Base-by-base conservation (phyloP, 2,797 vertebrate species). In the Orientallactaga sibirica region DNA sequence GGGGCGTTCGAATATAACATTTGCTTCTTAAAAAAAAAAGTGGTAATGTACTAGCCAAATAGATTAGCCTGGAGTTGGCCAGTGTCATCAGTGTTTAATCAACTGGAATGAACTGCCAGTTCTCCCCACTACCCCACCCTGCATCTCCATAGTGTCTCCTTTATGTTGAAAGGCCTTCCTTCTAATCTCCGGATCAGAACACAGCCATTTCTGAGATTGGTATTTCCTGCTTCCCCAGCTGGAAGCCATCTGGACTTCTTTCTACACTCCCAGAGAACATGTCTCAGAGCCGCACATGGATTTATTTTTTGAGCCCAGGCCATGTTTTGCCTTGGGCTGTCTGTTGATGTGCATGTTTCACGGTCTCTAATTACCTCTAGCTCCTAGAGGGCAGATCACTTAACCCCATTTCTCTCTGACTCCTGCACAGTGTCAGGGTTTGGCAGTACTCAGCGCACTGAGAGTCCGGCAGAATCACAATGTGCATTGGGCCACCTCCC, bases 161-260 rank as follows among this genome's bases (percentile, higher is more conserved):
- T 87, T 77, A 41, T 27, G 22, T 37, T 91, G 64, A 86, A 86
- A 84, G 66, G 33, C 41, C 33, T 89, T 74, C 27, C 29, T 22
- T 27, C 58, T 95, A 79, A 96, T 96, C 88, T 93, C 62, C 64
- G 79, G 86, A 58, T 96, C 67, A 80, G 92, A 94, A 90, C 1
- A 33, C 67, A 77, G 58, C 61, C 74, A 77, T 62, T 79, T 86
- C 92, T 88, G 71, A 75, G 55, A 85, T 5, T 94, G 89, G 62
- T 29, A 85, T 78, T 92, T 94, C 62, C 81, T 93, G 74, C 94
- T 86, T 76, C 70, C 20, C 27, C 85, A 70, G 15, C 74, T 91
- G 67, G 58, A 94, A 89, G n/a, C 80, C 86, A 71, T 64, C 76
- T 88, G 52, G 62, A 22, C n/a, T 5, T 14, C 12, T 73, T n/a